Evolutionary conservation across 1,140 invertebrate genomes (phyloP), one percentile per base, ranked within the genome.

Genomic region (Galleria mellonella): DNA sequence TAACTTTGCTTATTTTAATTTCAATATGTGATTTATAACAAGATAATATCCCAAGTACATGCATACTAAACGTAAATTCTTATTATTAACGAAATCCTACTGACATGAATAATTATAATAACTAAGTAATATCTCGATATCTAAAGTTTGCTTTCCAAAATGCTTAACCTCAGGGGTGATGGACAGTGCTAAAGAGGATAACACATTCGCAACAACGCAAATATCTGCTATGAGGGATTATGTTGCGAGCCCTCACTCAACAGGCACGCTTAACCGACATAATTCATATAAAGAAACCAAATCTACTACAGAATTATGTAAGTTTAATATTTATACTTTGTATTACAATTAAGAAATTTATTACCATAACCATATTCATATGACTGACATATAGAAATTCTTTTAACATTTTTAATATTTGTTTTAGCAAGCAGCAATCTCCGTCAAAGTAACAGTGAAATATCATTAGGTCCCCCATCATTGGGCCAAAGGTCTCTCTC

Each of bases 251-350:
- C 49, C 69, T 32, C 50, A 68, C 48, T 62, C 71, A 12, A 44
- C 63, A 32, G 66, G 53, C 7, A 55, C 77, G 31, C 66, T 84
- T 58, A 84, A 81, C 51, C 60, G 81, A 43, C 81, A 84, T 58
- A 82, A 84, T 37, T 84, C 81, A 9, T 84, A 77, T 43, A 84
- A 84, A 68, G 81, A 84, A 57, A 69, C 72, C 7, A 84, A 84
- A 61, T 71, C 74, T 43, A 65, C 65, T 7, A 66, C 66, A n/a
- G 71, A 74, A 33, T 55, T 78, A 42, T 43, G 77, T 84, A 68
- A 77, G 75, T 81, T 55, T 44, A n/a, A 31, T 14, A 31, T 8
- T 42, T 32, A 32, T 12, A 10, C 7, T 35, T 12, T 35, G 12
- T 8, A 35, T 3, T 13, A 4, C 6, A 35, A 3, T 35, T 12